These are phyloP conservation scores for Enteromius mattozi DNA, from an alignment of 2,797 vertebrate genomes.

Conservation along the genomic window DNA sequence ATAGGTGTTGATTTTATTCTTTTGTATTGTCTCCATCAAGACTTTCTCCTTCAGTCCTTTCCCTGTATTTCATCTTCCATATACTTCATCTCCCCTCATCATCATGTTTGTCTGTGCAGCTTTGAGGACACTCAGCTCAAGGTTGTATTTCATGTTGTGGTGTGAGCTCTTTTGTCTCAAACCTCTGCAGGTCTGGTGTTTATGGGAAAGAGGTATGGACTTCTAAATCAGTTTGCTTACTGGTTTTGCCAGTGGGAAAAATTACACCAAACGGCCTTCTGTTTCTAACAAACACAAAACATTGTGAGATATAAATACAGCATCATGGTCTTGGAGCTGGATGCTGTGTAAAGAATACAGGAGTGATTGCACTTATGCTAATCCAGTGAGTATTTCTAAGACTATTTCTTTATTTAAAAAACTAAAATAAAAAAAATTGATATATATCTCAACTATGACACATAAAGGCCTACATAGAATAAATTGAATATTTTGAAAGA, in stretches of 20 bases:
- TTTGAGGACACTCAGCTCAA: slow-evolving; percentile 46
- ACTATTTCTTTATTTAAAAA: not conserved
- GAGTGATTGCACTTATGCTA: not conserved
- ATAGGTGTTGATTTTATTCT: not conserved
- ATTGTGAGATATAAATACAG: slow-evolving; percentile 11
- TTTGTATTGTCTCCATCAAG: not conserved
- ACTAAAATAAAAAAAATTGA: not conserved
- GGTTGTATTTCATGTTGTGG: slow-evolving; percentile 57
- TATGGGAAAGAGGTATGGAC: slow-evolving; percentile 46
- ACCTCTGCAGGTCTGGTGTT: slow-evolving; percentile 40
- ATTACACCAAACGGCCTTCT: slow-evolving; percentile 37
- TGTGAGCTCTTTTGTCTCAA: slow-evolving; percentile 45
- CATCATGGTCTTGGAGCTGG: not conserved
- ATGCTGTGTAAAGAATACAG: not conserved
- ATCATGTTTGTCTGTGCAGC: slow-evolving; percentile 33
- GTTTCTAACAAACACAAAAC: slow-evolving; percentile 28
- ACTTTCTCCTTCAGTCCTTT: not conserved
- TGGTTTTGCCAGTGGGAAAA: slow-evolving; percentile 36
- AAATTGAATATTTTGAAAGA: slow-evolving; percentile 1
- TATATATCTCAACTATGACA: not conserved
- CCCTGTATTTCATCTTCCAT: slow-evolving; percentile 7
- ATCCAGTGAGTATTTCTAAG: not conserved
- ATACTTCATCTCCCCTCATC: slow-evolving; percentile 30
- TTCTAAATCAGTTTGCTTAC: slow-evolving; percentile 54
- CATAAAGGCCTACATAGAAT: too few species aligned